Base-by-base conservation (phyloP, 2,888 invertebrate genomes). In the Lypha dubia region DNA sequence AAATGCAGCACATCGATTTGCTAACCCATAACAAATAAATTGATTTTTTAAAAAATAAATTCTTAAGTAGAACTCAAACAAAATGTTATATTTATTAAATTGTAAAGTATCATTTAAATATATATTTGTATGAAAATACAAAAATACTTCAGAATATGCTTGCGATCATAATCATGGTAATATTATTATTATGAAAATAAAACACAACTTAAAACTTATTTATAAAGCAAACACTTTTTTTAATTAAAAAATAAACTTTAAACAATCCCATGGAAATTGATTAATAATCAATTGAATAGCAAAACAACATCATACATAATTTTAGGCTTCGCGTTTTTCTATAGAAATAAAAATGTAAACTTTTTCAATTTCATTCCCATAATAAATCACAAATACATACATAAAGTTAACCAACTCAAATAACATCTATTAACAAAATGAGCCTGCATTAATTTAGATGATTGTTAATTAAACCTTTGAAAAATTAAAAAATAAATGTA, bases 401-500 rank as follows among this genome's bases (percentile, higher is more conserved):
- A 63, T 63, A 46, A n/a, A 53, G 32, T 51, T 53, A 63, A 46
- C 35, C 53, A 32, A 44, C 63, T 70, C 4, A 41, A 71, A 49
- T 41, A 24, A 56, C 71, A 77, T 73, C 65, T 77, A 79, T 74
- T 79, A 71, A 70, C 70, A 35, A 63, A 75, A 46, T 65, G 32
- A 58, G 70, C 38, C 56, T 38, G 46, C 67, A 83, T 76, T 85
- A 68, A 85, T 80, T 80, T 80, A 80, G 83, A 83, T 85, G 67
- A 80, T 53, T 56, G 41, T 62, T 80, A 79, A 85, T 85, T 80
- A 67, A 71, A 71, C 41, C 9, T 22, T 71, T 32, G 17, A 74
- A 79, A 68, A 63, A 63, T 22, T 28, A 24, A 70, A 24, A 70
- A 77, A 60, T 28, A 28, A 8, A 58, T 11, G 15, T 38, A 41